These are phyloP conservation scores for Chorisops tibialis DNA, from an alignment of 2,888 invertebrate genomes.

Conservation along the genomic window DNA sequence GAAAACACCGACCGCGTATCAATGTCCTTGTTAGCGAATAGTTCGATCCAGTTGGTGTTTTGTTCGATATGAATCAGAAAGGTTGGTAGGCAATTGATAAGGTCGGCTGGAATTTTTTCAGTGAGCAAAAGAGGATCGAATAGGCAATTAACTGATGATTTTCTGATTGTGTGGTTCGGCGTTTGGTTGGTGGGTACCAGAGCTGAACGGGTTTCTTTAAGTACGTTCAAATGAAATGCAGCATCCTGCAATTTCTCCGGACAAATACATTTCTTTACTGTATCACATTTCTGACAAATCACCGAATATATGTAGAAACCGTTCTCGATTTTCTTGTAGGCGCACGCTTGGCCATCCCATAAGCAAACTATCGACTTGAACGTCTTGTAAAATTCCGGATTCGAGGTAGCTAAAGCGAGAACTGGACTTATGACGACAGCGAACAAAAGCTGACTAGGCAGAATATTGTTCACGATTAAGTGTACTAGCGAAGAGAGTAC, in stretches of 20 bases:
- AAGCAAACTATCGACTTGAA: slow-evolving; percentile 1
- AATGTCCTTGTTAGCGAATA: slow-evolving; percentile 17
- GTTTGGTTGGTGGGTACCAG: not conserved
- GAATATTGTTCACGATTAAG: slow-evolving; percentile 12
- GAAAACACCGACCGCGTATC: slow-evolving; percentile 24
- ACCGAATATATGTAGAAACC: not conserved
- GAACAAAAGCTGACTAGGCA: slow-evolving; percentile 14
- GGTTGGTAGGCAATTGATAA: slow-evolving; percentile 26
- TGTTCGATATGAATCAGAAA: slow-evolving; percentile 24
- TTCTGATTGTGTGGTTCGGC: slow-evolving; percentile 4
- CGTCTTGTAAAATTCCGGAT: not conserved
- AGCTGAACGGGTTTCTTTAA: not conserved
- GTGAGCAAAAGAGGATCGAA: not conserved
- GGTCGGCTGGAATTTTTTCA: not conserved
- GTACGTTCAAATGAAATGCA: not conserved
- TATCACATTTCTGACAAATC: slow-evolving; percentile 2
- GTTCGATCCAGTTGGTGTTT: slow-evolving; percentile 20
- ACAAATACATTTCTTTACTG: not conserved
- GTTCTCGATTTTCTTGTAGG: not conserved
- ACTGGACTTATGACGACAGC: slow-evolving; percentile 5
- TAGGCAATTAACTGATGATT: not conserved
- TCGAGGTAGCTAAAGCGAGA: not conserved
- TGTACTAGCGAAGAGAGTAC: slow-evolving; percentile 20
- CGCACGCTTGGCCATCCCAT: not conserved
- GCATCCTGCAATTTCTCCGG: not conserved